Conservation (phyloP, 2,888 invertebrate species). For the Drosophila ochracea region DNA sequence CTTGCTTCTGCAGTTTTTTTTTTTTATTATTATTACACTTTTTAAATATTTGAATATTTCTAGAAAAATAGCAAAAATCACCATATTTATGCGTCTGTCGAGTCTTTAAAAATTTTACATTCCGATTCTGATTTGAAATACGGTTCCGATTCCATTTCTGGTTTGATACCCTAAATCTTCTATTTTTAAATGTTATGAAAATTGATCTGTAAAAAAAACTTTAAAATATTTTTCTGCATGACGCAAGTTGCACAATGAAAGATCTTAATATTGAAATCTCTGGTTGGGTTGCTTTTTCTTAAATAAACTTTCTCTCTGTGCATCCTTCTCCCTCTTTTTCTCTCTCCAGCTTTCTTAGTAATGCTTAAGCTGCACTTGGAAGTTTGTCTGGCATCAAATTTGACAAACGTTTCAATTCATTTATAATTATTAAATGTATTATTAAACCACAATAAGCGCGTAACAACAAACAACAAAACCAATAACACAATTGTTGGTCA, state of each 20-base stretch:
- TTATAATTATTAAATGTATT: background rate
- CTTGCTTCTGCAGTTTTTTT: background rate
- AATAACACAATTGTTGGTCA: conserved; percentile 35
- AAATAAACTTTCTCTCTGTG: background rate
- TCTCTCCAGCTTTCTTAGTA: background rate
- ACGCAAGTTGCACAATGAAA: background rate
- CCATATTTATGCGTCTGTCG: no score
- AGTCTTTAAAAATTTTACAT: background rate
- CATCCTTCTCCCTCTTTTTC: background rate
- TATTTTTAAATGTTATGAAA: background rate
- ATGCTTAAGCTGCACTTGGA: background rate
- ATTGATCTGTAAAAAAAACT: background rate
- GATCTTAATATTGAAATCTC: background rate
- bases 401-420: background rate
- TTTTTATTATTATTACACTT: no score
- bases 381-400: background rate
- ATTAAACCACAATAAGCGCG: conserved; percentile 20
- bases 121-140: background rate
- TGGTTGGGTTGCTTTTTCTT: background rate
- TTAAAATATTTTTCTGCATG: background rate
- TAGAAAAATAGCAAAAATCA: background rate
- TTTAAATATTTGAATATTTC: no score
- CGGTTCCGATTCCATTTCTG: background rate
- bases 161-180: background rate
- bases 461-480: conserved; percentile 57